phyloP scores from a whole-genome alignment of 2,797 vertebrate species.

The Anniella stebbinsi region DNA sequence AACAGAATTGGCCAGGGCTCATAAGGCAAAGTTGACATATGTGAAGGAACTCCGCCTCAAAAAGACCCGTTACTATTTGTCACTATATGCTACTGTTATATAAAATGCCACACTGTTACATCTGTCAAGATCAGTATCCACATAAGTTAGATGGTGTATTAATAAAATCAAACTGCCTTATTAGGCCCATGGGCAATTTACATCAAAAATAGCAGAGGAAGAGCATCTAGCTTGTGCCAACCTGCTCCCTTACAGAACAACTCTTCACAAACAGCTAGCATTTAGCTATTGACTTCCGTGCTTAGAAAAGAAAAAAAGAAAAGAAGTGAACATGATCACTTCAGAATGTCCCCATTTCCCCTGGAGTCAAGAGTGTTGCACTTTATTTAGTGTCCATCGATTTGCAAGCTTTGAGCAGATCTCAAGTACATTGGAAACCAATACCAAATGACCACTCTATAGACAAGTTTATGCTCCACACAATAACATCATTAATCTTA shows the following conservation, averaged over 20 bases:
- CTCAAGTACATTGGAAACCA: constrained; percentile 75
- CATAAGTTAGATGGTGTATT: too few species aligned
- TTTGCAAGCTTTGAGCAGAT: constrained; percentile 66
- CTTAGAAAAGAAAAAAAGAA: neutral
- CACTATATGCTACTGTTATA: neutral
- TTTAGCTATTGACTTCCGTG: neutral
- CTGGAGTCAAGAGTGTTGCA: neutral
- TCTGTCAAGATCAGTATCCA: neutral
- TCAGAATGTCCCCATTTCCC: neutral
- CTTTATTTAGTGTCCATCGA: constrained; percentile 63
- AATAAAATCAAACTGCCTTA: neutral
- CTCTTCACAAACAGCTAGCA: neutral
- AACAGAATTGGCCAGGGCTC: neutral
- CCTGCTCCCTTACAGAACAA: neutral
- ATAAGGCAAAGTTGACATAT: neutral
- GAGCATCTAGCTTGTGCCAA: neutral
- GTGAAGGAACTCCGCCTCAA: neutral
- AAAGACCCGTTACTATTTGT: neutral
- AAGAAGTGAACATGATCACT: neutral
- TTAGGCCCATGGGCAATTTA: too few species aligned
- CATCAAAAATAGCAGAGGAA: neutral
- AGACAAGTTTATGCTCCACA: constrained; percentile 78
- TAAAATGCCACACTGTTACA: too few species aligned
- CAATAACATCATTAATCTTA: constrained; percentile 77
- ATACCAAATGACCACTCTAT: constrained; percentile 71